Evolutionary conservation across 2,888 invertebrate species (phyloP).

Genomic region (Xestia sexstrigata): DNA sequence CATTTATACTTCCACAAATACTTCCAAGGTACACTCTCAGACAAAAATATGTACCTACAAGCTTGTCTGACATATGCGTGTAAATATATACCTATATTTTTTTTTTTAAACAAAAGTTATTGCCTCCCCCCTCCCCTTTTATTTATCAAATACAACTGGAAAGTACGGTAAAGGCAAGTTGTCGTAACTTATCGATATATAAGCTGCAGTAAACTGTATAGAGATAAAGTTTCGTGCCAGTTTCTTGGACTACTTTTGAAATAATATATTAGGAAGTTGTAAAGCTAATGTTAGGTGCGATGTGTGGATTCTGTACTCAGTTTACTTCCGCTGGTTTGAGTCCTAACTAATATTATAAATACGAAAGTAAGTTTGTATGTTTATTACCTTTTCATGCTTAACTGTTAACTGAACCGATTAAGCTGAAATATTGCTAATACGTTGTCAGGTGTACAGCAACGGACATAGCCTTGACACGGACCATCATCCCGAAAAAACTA

Average conservation of each 20-base stretch:
- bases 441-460: no score
- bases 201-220: conserved; percentile 21
- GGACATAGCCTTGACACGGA: no score
- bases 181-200: conserved; percentile 47
- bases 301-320: neutral
- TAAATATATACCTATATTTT: conserved; percentile 20
- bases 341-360: no score
- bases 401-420: no score
- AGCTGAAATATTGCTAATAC: no score
- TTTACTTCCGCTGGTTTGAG: neutral
- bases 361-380: no score
- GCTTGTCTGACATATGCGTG: neutral
- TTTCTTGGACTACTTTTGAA: conserved; percentile 36
- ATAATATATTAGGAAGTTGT: conserved; percentile 36
- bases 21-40: neutral
- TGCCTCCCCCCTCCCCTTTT: neutral
- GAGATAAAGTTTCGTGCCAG: conserved; percentile 34
- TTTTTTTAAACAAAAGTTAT: conserved; percentile 42
- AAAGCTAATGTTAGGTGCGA: neutral
- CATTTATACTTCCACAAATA: neutral
- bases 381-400: no score
- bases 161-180: conserved; percentile 12
- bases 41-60: conserved; percentile 14
- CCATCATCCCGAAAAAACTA: no score
- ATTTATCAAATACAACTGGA: conserved; percentile 34